Percentiles rank a stretch among this genome's conserved stretches.
phyloP scores from a whole-genome alignment of 2,113 vertebrate genomes.

The Stercorarius parasiticus region DNA sequence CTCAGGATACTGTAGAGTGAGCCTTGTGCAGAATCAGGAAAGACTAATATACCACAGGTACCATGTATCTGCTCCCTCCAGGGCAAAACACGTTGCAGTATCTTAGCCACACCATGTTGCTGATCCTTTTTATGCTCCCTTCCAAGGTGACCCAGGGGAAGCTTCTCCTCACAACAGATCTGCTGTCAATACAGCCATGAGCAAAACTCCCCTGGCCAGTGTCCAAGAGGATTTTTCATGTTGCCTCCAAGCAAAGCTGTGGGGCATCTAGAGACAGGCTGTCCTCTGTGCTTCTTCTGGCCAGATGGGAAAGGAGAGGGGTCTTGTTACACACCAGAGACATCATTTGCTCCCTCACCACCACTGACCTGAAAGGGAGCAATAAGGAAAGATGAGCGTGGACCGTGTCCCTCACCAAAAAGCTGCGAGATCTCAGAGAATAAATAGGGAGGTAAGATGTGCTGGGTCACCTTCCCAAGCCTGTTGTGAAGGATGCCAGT shows the following conservation, averaged over 20 bases:
- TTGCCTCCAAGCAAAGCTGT: neutral
- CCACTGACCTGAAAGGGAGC: neutral
- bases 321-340: neutral
- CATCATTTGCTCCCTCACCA: neutral
- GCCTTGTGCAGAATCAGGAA: neutral
- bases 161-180: neutral
- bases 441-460: neutral
- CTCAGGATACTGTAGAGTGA: neutral
- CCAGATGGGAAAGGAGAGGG: neutral
- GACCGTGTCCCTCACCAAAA: neutral
- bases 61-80: neutral
- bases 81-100: neutral
- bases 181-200: neutral
- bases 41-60: neutral
- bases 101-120: neutral
- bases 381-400: neutral
- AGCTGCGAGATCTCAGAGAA: neutral
- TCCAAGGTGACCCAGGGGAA: neutral
- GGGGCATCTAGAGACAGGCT: neutral
- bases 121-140: neutral
- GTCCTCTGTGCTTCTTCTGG: neutral
- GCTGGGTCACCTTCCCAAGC: neutral
- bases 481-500: neutral
- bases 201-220: rapidly evolving
- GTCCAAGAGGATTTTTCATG: neutral